A percentile compares a stretch with the other conserved stretches of the same genome.
Conservation (phyloP, 2,797 vertebrate genomes). For the Pangasius mekongensis region DNA sequence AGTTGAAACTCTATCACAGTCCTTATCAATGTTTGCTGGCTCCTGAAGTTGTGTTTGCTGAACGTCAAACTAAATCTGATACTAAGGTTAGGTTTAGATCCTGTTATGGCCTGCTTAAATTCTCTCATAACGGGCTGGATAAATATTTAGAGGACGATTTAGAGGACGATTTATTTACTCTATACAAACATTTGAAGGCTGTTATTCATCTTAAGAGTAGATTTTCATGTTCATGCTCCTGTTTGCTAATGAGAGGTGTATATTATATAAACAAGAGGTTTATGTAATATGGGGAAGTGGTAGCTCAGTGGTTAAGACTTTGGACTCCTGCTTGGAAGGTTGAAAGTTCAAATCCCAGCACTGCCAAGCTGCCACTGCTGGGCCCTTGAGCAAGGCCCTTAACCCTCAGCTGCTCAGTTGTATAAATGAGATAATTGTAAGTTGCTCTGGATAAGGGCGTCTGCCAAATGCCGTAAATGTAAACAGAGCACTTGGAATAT, state of each 20-base stretch:
- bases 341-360: too few relatives aligned
- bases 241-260: not conserved
- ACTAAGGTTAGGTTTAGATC: not conserved
- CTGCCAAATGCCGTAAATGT: too few relatives aligned
- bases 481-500: not conserved
- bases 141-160: not conserved
- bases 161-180: slow-evolving; percentile 1
- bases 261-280: not conserved
- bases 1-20: not conserved
- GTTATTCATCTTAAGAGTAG: not conserved
- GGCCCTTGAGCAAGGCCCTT: too few relatives aligned
- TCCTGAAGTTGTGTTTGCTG: not conserved
- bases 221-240: too few relatives aligned
- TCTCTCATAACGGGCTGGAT: not conserved
- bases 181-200: not conserved
- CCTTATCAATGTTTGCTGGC: not conserved
- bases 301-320: too few relatives aligned
- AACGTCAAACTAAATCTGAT: slow-evolving; percentile 1
- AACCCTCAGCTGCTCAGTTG: too few relatives aligned
- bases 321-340: too few relatives aligned
- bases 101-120: not conserved
- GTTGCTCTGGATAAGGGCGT: too few relatives aligned
- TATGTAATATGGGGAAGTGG: too few relatives aligned
- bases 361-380: too few relatives aligned
- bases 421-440: too few relatives aligned